These are phyloP conservation scores for Saccostrea echinata DNA, from an alignment of 1,140 invertebrate genomes.

Conservation along the genomic window DNA sequence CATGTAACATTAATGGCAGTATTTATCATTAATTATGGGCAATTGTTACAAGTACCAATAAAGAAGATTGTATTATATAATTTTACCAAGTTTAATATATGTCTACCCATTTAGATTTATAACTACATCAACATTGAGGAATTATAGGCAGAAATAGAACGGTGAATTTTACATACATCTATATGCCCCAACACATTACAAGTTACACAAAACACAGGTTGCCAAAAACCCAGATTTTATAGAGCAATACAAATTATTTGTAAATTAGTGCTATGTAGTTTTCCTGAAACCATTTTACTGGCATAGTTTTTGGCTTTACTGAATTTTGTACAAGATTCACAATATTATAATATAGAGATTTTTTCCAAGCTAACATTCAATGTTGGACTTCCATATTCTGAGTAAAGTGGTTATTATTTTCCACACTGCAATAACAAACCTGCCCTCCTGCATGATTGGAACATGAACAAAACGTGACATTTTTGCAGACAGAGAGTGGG, in stretches of 20 bases:
- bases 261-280: neutral
- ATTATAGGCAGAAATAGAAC: no score
- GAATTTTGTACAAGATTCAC: no score
- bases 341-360: no score
- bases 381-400: neutral
- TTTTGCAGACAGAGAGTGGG: neutral
- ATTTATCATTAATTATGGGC: neutral
- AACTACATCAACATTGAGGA: no score
- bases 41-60: neutral
- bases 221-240: neutral
- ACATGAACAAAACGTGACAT: neutral
- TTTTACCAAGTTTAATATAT: neutral
- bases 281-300: no score
- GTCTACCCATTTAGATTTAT: neutral
- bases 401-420: neutral
- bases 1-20: neutral
- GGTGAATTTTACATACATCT: no score
- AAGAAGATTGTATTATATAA: neutral
- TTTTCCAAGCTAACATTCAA: neutral
- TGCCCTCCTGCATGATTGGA: neutral
- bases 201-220: neutral
- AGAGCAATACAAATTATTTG: neutral
- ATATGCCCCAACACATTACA: no score
- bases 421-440: slow-evolving; percentile 7
- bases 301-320: no score